Evolutionary conservation across 2,113 vertebrate species (phyloP).

Genomic region (Leucoraja erinaceus): DNA sequence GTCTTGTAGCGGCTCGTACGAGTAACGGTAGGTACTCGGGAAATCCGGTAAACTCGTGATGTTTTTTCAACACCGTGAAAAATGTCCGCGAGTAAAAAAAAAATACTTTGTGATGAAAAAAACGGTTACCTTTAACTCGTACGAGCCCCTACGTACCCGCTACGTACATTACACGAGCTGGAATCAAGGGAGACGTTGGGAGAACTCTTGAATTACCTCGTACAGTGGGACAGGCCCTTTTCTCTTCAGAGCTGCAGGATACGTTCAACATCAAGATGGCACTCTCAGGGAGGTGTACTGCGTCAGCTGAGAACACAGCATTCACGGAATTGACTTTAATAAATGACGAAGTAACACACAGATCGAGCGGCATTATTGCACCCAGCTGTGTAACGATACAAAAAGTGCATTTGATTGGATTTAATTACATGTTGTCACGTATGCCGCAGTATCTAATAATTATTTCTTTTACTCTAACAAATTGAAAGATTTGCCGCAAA

Average conservation of each 20-base stretch:
- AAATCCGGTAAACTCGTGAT: too few species aligned
- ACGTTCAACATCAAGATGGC: not conserved
- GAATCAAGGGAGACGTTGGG: too few species aligned
- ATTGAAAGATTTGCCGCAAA: constrained; percentile 37
- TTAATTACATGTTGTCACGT: constrained; percentile 38
- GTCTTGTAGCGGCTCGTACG: too few species aligned
- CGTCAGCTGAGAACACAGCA: not conserved
- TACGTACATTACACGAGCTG: too few species aligned
- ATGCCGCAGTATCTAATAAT: constrained; percentile 34
- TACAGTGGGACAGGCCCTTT: not conserved
- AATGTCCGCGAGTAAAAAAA: too few species aligned
- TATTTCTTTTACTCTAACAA: constrained; percentile 34
- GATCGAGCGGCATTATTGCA: constrained; percentile 28
- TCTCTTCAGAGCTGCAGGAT: not conserved
- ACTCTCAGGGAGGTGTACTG: not conserved
- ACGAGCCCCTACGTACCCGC: too few species aligned
- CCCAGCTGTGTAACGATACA: constrained; percentile 37
- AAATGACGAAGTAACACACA: constrained; percentile 36
- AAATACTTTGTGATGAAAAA: too few species aligned
- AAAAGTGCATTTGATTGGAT: constrained; percentile 38
- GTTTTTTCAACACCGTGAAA: too few species aligned
- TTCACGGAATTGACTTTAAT: constrained; percentile 31
- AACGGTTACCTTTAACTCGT: too few species aligned
- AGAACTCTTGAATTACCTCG: too few species aligned
- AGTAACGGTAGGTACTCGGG: too few species aligned